A percentile compares a stretch with the other conserved stretches of the same genome.
Evolutionary conservation across 2,113 vertebrate species (phyloP).

Genomic region (Tretioscincus oriximinensis): DNA sequence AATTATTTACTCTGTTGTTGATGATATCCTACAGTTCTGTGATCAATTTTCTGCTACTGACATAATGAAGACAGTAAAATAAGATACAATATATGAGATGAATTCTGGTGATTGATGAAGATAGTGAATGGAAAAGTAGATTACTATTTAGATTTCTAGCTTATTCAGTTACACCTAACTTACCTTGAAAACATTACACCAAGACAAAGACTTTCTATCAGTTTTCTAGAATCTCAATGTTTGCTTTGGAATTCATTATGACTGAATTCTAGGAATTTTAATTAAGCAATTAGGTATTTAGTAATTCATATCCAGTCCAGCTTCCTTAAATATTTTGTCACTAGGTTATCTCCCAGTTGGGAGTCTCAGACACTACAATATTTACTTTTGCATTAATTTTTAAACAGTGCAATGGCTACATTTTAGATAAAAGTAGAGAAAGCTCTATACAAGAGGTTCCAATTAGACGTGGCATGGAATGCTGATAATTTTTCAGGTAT

Average conservation of each 20-base stretch:
- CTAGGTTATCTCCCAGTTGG: too few relatives aligned
- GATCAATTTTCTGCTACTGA: conserved; percentile 20
- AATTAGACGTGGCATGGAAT: too few relatives aligned
- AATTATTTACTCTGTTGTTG: conserved; percentile 8
- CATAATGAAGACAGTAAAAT: not conserved
- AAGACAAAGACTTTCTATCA: not conserved
- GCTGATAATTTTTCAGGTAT: too few relatives aligned
- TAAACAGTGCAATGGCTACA: too few relatives aligned
- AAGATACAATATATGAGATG: conserved; percentile 2
- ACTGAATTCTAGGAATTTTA: not conserved
- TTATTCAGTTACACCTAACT: not conserved
- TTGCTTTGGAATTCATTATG: not conserved
- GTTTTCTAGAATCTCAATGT: not conserved
- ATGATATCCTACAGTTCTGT: not conserved
- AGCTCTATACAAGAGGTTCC: too few relatives aligned
- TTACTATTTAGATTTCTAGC: conserved; percentile 6
- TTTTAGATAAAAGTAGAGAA: too few relatives aligned
- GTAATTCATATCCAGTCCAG: not conserved
- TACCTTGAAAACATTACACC: not conserved
- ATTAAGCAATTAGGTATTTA: not conserved
- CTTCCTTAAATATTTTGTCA: too few relatives aligned
- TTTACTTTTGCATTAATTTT: too few relatives aligned
- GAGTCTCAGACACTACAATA: too few relatives aligned
- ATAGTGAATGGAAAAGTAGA: not conserved
- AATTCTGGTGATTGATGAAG: not conserved